These are phyloP conservation scores for Manacus vitellinus DNA, from an alignment of 2,113 vertebrate genomes.

Conservation along the genomic window DNA sequence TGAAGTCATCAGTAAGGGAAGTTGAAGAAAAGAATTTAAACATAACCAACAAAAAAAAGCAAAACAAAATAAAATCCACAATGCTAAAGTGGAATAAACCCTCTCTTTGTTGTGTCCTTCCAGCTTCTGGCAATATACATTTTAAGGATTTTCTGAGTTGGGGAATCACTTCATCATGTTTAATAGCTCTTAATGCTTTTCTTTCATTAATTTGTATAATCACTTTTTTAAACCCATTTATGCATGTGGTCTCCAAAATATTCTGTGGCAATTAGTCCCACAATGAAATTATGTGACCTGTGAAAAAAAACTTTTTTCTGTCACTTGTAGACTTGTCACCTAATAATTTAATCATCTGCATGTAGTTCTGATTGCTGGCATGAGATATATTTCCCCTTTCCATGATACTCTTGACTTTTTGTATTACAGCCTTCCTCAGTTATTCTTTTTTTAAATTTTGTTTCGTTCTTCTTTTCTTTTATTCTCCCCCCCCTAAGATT, in stretches of 20 bases:
- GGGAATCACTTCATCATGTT: not conserved
- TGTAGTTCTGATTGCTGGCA: not conserved
- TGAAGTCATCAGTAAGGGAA: not conserved
- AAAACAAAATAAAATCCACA: not conserved
- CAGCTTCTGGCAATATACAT: not conserved
- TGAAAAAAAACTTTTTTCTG: not conserved
- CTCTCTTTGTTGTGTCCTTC: not conserved
- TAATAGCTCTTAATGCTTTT: not conserved
- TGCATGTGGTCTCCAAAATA: not conserved
- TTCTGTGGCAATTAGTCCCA: not conserved
- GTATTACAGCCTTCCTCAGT: not conserved
- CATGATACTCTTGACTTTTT: not conserved
- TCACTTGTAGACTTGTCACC: not conserved
- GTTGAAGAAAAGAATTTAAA: not conserved
- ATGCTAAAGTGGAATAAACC: not conserved
- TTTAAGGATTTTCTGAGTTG: not conserved
- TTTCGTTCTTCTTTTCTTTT: not conserved
- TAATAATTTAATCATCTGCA: not conserved
- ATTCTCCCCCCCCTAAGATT: not conserved
- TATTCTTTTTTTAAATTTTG: not conserved
- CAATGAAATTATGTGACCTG: not conserved
- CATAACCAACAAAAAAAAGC: not conserved
- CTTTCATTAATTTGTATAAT: slow-evolving; percentile 33
- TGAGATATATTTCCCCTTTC: not conserved
- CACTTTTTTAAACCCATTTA: slow-evolving; percentile 1